Evolutionary conservation across 2,888 invertebrate genomes (phyloP), one percentile per base, ranked within the genome.

Genomic region (Yponomeuta malinellus): DNA sequence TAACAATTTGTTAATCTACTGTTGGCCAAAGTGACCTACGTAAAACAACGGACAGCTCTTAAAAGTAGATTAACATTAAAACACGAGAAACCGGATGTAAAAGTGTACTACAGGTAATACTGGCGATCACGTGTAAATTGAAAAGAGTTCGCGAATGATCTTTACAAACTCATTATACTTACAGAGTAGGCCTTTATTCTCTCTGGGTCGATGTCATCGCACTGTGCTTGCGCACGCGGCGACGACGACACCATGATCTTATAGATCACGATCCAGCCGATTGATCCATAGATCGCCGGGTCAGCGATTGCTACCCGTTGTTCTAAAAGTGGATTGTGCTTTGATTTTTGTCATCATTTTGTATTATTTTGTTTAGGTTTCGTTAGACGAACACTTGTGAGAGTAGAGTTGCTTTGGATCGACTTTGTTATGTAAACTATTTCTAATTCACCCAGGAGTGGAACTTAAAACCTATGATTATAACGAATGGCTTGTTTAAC

Each of bases 241-340:
- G 92, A 91, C 83, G 92, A 92, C 83, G 92, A 92, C 80, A 92
- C 92, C 92, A 92, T 92, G 85, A 85, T 90, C 89, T 23, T 86
- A 85, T 83, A 78, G 86, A 86, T 87, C 89, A 87, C 88, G 84
- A 83, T 59, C 52, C 15, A 59, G 52, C 52, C 52, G 52, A 15
- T 59, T 59, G 52, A 59, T 81, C 80, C 81, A 79, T 78, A 77
- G 80, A 82, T 81, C 80, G 71, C 52, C 52, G 79, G 76, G 79
- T 86, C 83, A 83, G 81, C 81, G 72, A 77, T 75, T 77, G 76
- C 37, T 43, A 68, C 68, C n/a, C 23, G 52, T 10, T 52, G 52
- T 52, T 59, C 15, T 59, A 59, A 15, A 12, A 15, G 15, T 59
- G 15, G 15, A 12, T 59, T 15, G 52, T 4, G 52, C 12, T 59